Evolutionary conservation across 2,113 vertebrate genomes (phyloP).

Genomic region (Octodon degus): DNA sequence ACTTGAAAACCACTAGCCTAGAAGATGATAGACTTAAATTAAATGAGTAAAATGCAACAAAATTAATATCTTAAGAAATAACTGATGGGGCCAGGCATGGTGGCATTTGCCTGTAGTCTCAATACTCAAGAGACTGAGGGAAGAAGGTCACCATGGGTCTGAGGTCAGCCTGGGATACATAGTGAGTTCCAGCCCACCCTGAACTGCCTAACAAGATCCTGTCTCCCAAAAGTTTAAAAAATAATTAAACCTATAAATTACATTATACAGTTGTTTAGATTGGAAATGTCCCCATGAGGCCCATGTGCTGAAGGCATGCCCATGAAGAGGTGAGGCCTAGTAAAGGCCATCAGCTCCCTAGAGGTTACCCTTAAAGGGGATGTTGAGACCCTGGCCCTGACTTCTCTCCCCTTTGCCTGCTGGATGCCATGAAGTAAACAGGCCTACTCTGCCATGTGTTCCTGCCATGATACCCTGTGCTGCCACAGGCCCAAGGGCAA

Average conservation of each 20-base stretch:
- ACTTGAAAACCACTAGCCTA: neutral
- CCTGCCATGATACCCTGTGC: neutral
- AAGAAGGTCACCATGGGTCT: neutral
- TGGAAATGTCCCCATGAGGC: neutral
- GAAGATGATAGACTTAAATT: slow-evolving; percentile 26
- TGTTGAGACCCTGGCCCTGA: neutral
- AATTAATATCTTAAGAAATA: neutral
- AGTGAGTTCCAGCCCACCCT: neutral
- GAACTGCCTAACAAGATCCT: neutral
- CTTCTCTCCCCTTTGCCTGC: neutral
- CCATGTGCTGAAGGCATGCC: neutral
- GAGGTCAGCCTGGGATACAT: neutral
- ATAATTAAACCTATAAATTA: neutral
- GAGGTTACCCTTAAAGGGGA: neutral
- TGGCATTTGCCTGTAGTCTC: neutral
- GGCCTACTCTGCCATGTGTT: neutral
- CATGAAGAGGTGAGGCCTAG: neutral
- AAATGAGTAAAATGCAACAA: neutral
- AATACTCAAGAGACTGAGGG: neutral
- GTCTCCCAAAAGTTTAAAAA: neutral
- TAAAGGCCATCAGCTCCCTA: neutral
- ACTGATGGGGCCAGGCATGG: too few relatives aligned
- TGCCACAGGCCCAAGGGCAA: neutral
- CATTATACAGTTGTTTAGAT: neutral
- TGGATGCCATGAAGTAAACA: neutral